Evolutionary conservation across 2,113 vertebrate species (phyloP).

Genomic region (Peromyscus leucopus): DNA sequence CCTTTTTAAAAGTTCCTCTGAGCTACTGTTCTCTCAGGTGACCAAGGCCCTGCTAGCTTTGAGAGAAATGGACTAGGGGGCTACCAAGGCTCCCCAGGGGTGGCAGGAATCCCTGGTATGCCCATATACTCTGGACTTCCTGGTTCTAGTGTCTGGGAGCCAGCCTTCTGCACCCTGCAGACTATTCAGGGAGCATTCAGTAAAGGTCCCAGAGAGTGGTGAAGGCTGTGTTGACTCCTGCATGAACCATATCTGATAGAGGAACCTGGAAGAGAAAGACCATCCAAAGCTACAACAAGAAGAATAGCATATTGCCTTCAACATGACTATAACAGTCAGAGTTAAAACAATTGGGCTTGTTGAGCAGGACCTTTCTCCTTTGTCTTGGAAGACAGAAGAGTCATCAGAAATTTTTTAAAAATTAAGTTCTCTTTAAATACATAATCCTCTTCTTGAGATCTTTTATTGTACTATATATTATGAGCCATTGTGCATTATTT

Average conservation of each 20-base stretch:
- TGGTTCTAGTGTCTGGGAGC: slow-evolving; percentile 95
- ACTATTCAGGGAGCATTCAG: slow-evolving; percentile 86
- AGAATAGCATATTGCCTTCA: slow-evolving; percentile 74
- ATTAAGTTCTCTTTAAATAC: slow-evolving; percentile 60
- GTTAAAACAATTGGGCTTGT: slow-evolving; percentile 85
- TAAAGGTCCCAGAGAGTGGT: slow-evolving; percentile 85
- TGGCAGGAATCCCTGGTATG: slow-evolving; percentile 88
- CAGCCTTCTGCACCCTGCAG: slow-evolving; percentile 92
- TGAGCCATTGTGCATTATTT: slow-evolving; percentile 58
- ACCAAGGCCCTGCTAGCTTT: slow-evolving; percentile 94
- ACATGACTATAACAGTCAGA: slow-evolving; percentile 72
- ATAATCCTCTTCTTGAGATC: slow-evolving; percentile 61
- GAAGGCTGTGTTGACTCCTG: neutral
- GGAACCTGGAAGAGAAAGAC: slow-evolving; percentile 64
- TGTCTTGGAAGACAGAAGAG: slow-evolving; percentile 25
- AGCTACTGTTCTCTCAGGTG: slow-evolving; percentile 87
- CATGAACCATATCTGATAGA: slow-evolving; percentile 69
- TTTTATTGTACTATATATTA: slow-evolving; percentile 59
- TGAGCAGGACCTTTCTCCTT: slow-evolving; percentile 69
- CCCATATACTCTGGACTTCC: slow-evolving; percentile 74
- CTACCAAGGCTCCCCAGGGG: slow-evolving; percentile 91
- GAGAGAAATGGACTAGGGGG: slow-evolving; percentile 95
- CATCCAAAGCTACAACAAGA: neutral
- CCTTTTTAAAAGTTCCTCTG: neutral
- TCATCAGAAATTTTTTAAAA: neutral